A percentile compares a stretch with the other conserved stretches of the same genome.
phyloP scores from a whole-genome alignment of 2,797 vertebrate genomes.

The Pteronotus mesoamericanus region DNA sequence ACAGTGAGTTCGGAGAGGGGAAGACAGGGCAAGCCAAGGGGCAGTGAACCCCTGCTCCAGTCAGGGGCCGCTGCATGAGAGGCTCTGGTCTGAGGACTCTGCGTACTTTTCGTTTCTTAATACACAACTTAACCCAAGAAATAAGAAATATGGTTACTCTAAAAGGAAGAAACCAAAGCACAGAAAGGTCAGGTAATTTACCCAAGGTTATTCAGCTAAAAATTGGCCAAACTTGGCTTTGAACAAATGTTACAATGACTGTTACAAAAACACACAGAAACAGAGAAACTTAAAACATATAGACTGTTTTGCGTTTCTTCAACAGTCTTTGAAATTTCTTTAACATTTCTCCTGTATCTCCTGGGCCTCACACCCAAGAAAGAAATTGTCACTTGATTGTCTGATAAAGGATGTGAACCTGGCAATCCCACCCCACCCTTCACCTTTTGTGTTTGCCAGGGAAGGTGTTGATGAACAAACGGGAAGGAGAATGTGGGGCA shows the following conservation, averaged over 20 bases:
- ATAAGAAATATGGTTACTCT: not conserved
- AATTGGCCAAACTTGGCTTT: constrained; percentile 7
- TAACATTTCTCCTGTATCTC: not conserved
- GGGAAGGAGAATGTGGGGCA: not conserved
- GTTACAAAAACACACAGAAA: not conserved
- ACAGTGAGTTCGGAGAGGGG: not conserved
- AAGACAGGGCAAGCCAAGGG: not conserved
- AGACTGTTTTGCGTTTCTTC: not conserved
- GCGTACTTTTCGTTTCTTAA: not conserved
- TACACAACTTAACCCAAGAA: not conserved
- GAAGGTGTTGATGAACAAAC: constrained; percentile 49
- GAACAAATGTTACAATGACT: not conserved
- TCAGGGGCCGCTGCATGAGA: not conserved
- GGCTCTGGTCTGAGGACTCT: not conserved
- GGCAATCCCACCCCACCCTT: not conserved
- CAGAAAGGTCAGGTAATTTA: not conserved
- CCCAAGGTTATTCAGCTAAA: not conserved
- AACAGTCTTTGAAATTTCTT: not conserved
- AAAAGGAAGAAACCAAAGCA: not conserved
- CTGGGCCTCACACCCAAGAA: constrained; percentile 18
- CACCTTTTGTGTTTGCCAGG: not conserved
- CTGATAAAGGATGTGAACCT: constrained; percentile 48
- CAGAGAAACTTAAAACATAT: not conserved
- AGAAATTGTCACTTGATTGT: constrained; percentile 32
- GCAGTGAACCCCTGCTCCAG: not conserved